phyloP scores from a whole-genome alignment of 23 tunicate species.

The Ascidia mentula region DNA sequence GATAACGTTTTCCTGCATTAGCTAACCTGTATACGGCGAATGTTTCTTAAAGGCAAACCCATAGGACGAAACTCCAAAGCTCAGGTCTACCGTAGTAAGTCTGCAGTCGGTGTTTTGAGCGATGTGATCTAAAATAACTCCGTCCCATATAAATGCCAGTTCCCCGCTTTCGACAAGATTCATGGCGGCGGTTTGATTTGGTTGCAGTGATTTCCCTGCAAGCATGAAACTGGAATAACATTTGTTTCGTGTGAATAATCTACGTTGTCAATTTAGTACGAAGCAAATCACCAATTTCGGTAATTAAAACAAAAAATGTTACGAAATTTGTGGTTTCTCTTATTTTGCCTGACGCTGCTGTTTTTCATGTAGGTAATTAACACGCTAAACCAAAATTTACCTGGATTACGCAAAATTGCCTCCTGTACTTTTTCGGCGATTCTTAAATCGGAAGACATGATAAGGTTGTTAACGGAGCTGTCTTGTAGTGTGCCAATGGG shows the following conservation, averaged over 20 bases:
- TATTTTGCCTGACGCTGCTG: too few species aligned
- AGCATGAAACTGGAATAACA: background rate
- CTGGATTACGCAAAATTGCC: conserved; percentile 55
- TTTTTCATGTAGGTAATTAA: too few species aligned
- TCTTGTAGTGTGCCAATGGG: conserved; percentile 41
- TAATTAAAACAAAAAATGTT: background rate
- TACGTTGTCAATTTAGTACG: background rate
- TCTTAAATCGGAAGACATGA: conserved; percentile 45
- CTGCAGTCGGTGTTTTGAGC: conserved; percentile 34
- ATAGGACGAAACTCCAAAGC: conserved; percentile 48
- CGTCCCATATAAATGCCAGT: conserved; percentile 72
- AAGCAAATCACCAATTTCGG: background rate
- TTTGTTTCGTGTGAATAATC: background rate
- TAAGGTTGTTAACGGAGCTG: conserved; percentile 35
- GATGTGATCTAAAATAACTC: conserved; percentile 40
- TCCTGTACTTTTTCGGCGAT: conserved; percentile 59
- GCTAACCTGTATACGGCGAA: conserved; percentile 61
- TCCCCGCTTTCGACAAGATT: conserved; percentile 38
- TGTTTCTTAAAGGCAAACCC: conserved; percentile 44
- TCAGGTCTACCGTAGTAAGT: conserved; percentile 43
- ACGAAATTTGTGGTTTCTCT: too few species aligned
- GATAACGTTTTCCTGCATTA: background rate
- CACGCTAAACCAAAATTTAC: too few species aligned
- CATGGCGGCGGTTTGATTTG: conserved; percentile 10
- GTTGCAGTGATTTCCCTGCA: conserved; percentile 4